Evolutionary conservation across 37 sponge, comb jelly and placozoan genomes (phyloP).

Genomic region (Halichondria panicea): DNA sequence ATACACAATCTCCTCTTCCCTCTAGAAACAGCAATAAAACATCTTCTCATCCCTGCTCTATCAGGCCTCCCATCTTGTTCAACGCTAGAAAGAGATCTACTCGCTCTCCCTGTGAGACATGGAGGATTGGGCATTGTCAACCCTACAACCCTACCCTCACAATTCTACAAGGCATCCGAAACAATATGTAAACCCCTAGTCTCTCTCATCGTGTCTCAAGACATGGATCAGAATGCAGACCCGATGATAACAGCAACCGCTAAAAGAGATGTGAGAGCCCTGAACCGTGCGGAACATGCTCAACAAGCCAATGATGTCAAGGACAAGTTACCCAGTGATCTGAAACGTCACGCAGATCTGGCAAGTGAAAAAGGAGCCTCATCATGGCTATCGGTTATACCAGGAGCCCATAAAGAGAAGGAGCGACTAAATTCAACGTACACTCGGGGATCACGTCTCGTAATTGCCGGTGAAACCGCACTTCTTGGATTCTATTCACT

Average conservation of each 20-base stretch:
- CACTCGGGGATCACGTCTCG: no score
- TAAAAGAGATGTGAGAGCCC: not conserved
- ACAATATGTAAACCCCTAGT: constrained; percentile 29
- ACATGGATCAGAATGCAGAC: not conserved
- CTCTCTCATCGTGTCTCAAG: constrained; percentile 6
- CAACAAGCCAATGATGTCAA: constrained; percentile 2
- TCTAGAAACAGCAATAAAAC: constrained; percentile 29
- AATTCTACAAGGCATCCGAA: constrained; percentile 23
- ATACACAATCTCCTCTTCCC: constrained; percentile 33
- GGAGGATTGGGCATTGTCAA: constrained; percentile 53
- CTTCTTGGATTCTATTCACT: no score
- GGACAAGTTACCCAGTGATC: constrained; percentile 4
- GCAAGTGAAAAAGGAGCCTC: constrained; percentile 31
- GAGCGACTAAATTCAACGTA: no score
- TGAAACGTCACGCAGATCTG: constrained; percentile 31
- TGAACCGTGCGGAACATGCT: constrained; percentile 4
- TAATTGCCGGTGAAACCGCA: no score
- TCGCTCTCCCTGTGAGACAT: constrained; percentile 32
- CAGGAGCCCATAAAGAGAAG: no score
- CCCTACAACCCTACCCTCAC: not conserved
- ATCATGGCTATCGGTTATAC: constrained; percentile 19
- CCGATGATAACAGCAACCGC: no score
- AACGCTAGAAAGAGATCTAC: constrained; percentile 25
- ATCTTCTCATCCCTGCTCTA: constrained; percentile 12
- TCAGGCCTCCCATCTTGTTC: constrained; percentile 41